These are phyloP conservation scores for Cirrhinus mrigala DNA, from an alignment of 2,797 vertebrate species.

Conservation along the genomic window DNA sequence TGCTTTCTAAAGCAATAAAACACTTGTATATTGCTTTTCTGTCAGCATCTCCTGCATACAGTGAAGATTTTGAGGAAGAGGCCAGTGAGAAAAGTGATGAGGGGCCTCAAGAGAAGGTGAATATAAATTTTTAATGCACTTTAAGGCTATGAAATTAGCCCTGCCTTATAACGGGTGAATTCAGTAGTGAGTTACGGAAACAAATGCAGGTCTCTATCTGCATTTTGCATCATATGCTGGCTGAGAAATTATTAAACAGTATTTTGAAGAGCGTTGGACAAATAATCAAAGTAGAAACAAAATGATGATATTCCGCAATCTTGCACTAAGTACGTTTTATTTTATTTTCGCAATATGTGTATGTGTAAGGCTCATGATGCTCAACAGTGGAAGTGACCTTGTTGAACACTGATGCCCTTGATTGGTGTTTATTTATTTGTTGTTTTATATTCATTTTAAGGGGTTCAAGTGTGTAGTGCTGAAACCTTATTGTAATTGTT, in stretches of 20 bases:
- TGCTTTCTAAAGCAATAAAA: conserved; percentile 5
- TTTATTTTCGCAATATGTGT: too few relatives aligned
- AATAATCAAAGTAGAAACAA: neutral
- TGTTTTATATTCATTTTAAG: too few relatives aligned
- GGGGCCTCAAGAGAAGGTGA: conserved; percentile 63
- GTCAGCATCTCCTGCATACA: conserved; percentile 72
- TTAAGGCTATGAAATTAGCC: neutral
- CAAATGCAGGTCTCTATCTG: neutral
- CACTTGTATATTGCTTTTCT: neutral
- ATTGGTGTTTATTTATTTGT: too few relatives aligned
- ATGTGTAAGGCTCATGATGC: too few relatives aligned
- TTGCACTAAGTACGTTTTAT: too few relatives aligned
- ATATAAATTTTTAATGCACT: neutral
- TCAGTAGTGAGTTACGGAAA: neutral
- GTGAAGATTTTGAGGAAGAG: conserved; percentile 80
- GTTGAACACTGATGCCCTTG: too few relatives aligned
- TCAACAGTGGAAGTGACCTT: too few relatives aligned
- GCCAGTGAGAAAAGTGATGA: conserved; percentile 53
- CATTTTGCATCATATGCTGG: neutral
- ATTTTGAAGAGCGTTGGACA: neutral
- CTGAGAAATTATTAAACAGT: neutral
- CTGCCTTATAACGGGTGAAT: neutral
- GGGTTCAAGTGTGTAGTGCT: too few relatives aligned
- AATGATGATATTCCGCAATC: neutral
- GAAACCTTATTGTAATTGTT: too few relatives aligned